phyloP scores from a whole-genome alignment of 2,113 vertebrate genomes.

The Microcebus lehilahytsara region DNA sequence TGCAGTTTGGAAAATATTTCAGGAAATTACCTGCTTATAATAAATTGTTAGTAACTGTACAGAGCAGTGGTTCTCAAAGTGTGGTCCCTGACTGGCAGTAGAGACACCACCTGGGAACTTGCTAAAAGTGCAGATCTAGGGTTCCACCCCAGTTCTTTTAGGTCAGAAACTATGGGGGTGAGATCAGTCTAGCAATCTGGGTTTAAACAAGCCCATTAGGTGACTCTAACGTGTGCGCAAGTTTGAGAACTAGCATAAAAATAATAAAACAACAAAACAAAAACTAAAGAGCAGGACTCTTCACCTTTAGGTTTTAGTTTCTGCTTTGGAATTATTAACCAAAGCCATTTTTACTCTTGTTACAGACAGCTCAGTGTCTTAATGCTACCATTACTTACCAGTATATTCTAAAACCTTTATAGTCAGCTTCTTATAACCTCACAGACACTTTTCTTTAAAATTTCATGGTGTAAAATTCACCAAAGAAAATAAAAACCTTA shows the following conservation, averaged over 20 bases:
- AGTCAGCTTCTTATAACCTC: not conserved
- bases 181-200: not conserved
- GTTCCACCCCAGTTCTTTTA: not conserved
- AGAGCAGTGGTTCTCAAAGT: not conserved
- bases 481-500: conserved; percentile 19
- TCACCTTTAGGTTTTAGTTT: conserved; percentile 46
- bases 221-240: not conserved
- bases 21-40: not conserved
- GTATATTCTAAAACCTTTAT: not conserved
- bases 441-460: not conserved
- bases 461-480: conserved; percentile 26
- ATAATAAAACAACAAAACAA: not conserved
- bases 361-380: not conserved
- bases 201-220: not conserved
- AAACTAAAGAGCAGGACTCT: not conserved
- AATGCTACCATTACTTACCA: not conserved
- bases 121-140: not conserved
- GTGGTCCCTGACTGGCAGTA: not conserved
- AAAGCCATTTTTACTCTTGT: conserved; percentile 9
- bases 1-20: conserved; percentile 6
- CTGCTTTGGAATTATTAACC: not conserved
- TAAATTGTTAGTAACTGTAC: not conserved
- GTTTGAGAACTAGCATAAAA: not conserved
- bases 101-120: too few species aligned
- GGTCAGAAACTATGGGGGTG: not conserved